Percentiles rank a stretch among this genome's conserved stretches.
phyloP scores from a whole-genome alignment of 2,113 vertebrate species.

The Sorex fumeus region DNA sequence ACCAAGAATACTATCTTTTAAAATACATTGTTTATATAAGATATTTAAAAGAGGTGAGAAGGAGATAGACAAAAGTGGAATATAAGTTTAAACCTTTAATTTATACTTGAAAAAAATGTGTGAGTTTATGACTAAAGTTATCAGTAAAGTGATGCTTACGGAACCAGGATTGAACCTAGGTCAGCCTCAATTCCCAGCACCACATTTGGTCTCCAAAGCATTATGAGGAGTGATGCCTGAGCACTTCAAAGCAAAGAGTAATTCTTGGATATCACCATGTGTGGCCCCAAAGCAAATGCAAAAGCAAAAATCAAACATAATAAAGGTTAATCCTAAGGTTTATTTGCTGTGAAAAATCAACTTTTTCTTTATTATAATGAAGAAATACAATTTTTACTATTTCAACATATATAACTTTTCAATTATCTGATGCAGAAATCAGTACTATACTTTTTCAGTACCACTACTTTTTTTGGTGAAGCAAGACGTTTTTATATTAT shows the following conservation, averaged over 20 bases:
- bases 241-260: no score
- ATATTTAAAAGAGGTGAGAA: constrained; percentile 30
- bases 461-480: no score
- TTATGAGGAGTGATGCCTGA: no score
- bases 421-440: constrained; percentile 20
- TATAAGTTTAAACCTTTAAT: not conserved
- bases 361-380: not conserved
- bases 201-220: no score
- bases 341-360: constrained; percentile 32
- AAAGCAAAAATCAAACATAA: not conserved
- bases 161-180: not conserved
- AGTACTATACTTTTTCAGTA: no score
- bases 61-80: constrained; percentile 42
- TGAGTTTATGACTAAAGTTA: not conserved
- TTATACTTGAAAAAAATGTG: constrained; percentile 21
- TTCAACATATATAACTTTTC: constrained; percentile 24
- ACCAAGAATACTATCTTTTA: not conserved
- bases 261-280: no score
- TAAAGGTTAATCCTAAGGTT: not conserved
- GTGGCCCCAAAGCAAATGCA: no score
- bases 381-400: constrained; percentile 19
- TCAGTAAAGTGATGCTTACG: constrained; percentile 52
- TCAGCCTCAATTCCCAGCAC: no score
- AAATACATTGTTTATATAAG: constrained; percentile 48
- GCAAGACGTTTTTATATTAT: no score